Percentiles rank a stretch among this genome's conserved stretches.
These are phyloP conservation scores for Drosophila rhopaloa DNA, from an alignment of 1,140 invertebrate species.

Conservation along the genomic window DNA sequence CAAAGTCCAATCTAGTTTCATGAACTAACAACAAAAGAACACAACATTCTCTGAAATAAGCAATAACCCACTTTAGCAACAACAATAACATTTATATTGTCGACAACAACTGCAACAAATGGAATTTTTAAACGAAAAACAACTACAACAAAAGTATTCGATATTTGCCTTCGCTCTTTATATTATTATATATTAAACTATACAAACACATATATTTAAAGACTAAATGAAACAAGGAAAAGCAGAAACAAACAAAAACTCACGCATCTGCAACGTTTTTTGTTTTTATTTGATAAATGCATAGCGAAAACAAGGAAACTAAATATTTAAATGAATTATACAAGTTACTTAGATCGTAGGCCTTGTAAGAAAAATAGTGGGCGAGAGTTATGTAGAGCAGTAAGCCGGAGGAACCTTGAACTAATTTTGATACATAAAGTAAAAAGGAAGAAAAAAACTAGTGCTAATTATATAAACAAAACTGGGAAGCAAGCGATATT, in stretches of 20 bases:
- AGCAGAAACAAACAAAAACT: constrained; percentile 25
- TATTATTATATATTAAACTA: constrained; percentile 62
- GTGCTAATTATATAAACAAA: constrained; percentile 58
- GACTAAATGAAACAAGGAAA: constrained; percentile 30
- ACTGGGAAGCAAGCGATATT: constrained; percentile 66
- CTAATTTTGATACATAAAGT: constrained; percentile 33
- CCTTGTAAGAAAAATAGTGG: constrained; percentile 5
- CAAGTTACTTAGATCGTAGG: constrained; percentile 52
- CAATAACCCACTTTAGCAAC: constrained; percentile 21
- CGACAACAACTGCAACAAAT: constrained; percentile 55
- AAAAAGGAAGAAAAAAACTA: constrained; percentile 33
- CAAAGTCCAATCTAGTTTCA: constrained; percentile 3
- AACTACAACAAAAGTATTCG: constrained; percentile 80
- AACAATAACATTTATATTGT: constrained; percentile 14
- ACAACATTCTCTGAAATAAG: constrained; percentile 57
- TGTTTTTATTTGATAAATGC: constrained; percentile 52
- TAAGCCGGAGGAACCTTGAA: constrained; percentile 28
- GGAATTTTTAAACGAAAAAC: constrained; percentile 60
- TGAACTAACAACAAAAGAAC: constrained; percentile 13
- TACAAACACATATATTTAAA: constrained; percentile 38
- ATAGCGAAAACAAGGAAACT: constrained; percentile 63
- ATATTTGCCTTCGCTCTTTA: constrained; percentile 82
- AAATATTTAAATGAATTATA: constrained; percentile 81
- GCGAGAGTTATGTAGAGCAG: background rate
- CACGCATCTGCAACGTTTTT: constrained; percentile 42